Evolutionary conservation across 2,888 invertebrate genomes (phyloP).

Genomic region (Toxonevra muliebris): DNA sequence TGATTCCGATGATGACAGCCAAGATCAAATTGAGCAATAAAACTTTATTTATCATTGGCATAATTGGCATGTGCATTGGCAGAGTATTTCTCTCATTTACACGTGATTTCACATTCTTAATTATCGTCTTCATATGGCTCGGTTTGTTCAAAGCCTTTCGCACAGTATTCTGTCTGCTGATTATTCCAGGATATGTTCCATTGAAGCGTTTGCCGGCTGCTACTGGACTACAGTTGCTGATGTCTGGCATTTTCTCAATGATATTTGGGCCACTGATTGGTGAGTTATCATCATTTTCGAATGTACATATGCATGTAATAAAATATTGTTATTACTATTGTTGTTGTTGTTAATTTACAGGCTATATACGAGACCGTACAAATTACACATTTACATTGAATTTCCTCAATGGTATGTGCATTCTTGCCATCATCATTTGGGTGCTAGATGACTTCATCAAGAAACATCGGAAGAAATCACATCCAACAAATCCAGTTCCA

Average conservation of each 20-base stretch:
- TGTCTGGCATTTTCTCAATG: constrained; percentile 73
- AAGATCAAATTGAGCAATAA: constrained; percentile 75
- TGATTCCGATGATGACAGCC: constrained; percentile 74
- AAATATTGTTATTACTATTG: constrained; percentile 5
- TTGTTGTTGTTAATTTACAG: constrained; percentile 60
- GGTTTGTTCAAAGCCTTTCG: constrained; percentile 77
- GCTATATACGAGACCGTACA: constrained; percentile 72
- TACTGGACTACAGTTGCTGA: constrained; percentile 74
- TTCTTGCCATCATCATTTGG: constrained; percentile 73
- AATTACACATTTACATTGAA: constrained; percentile 73
- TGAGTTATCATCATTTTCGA: constrained; percentile 56
- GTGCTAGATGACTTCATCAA: constrained; percentile 65
- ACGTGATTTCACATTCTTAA: constrained; percentile 67
- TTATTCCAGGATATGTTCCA: constrained; percentile 77
- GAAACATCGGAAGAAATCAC: constrained; percentile 34
- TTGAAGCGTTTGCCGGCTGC: constrained; percentile 76
- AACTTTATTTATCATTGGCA: constrained; percentile 75
- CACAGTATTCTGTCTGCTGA: constrained; percentile 78
- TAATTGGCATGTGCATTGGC: constrained; percentile 73
- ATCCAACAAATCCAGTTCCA: constrained; percentile 2
- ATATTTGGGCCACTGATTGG: constrained; percentile 74
- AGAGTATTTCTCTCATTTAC: constrained; percentile 68
- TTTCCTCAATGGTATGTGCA: constrained; percentile 73
- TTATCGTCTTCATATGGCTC: constrained; percentile 72
- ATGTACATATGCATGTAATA: not conserved